Evolutionary conservation across 2,797 vertebrate species (phyloP).

Genomic region (Serranus cabrilla): DNA sequence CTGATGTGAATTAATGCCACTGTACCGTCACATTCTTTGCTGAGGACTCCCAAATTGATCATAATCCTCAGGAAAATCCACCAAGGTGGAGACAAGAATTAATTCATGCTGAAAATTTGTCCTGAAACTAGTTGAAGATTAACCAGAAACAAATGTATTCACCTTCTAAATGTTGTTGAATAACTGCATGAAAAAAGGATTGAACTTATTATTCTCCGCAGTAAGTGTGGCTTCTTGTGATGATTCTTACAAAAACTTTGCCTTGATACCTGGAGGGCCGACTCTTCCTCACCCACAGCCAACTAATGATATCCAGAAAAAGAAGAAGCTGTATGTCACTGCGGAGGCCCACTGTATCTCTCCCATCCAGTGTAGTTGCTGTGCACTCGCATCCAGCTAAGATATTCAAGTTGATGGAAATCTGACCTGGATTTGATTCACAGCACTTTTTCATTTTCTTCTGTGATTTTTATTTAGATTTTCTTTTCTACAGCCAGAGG

Average conservation of each 20-base stretch:
- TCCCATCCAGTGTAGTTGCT: not conserved
- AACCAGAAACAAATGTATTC: constrained; percentile 60
- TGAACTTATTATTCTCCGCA: constrained; percentile 34
- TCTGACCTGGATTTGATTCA: constrained; percentile 4
- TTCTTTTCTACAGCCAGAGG: not conserved
- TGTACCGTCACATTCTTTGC: constrained; percentile 28
- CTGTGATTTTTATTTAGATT: not conserved
- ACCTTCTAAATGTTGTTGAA: constrained; percentile 45
- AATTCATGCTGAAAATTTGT: constrained; percentile 41
- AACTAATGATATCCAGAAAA: constrained; percentile 38
- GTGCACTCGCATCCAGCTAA: not conserved
- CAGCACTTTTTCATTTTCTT: not conserved
- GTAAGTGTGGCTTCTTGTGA: constrained; percentile 38
- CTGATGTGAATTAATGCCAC: constrained; percentile 42
- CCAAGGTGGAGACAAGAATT: constrained; percentile 47
- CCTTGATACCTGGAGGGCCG: constrained; percentile 28
- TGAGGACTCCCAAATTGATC: constrained; percentile 70
- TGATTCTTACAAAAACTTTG: constrained; percentile 48
- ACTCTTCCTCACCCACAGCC: constrained; percentile 31
- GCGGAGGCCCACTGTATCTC: constrained; percentile 3
- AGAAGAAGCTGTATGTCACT: not conserved
- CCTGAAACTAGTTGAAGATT: constrained; percentile 54
- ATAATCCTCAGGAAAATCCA: constrained; percentile 62
- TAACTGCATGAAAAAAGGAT: constrained; percentile 46
- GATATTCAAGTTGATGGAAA: not conserved